Evolutionary conservation across 1,140 invertebrate genomes (phyloP).

Genomic region (Drosophila oshimai): DNA sequence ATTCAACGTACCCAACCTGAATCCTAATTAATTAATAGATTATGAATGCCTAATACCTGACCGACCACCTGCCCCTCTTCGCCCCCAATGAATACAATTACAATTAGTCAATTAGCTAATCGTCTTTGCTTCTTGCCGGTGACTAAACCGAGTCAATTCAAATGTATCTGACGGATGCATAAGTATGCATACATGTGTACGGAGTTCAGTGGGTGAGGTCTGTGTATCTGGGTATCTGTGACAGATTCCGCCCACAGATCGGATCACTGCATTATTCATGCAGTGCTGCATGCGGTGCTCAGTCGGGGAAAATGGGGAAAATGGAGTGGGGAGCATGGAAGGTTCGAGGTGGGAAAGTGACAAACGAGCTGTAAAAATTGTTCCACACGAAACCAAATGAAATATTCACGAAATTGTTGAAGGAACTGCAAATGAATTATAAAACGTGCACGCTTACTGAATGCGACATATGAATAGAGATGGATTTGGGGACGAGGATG

Average conservation of each 20-base stretch:
- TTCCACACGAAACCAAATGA: constrained; percentile 48
- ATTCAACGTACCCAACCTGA: background rate
- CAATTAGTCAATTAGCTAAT: constrained; percentile 43
- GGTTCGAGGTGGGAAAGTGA: constrained; percentile 42
- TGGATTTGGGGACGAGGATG: background rate
- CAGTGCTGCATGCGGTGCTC: constrained; percentile 6
- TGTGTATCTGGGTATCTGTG: constrained; percentile 23
- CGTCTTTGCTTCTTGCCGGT: constrained; percentile 4
- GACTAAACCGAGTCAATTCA: constrained; percentile 4
- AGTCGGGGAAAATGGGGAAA: background rate
- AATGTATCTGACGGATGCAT: constrained; percentile 24
- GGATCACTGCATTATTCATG: constrained; percentile 48
- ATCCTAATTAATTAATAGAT: constrained; percentile 36
- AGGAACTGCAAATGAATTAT: constrained; percentile 51
- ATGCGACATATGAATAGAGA: constrained; percentile 28
- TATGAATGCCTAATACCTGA: constrained; percentile 32
- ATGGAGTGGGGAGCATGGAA: background rate
- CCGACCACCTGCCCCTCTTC: background rate
- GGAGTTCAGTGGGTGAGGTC: background rate
- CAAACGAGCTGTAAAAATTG: constrained; percentile 48
- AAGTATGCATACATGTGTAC: constrained; percentile 8
- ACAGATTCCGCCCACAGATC: constrained; percentile 40
- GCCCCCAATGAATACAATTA: constrained; percentile 31
- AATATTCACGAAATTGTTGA: constrained; percentile 65
- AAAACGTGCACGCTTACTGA: constrained; percentile 34